Base-by-base conservation (phyloP, 1,140 invertebrate genomes). In the Anoplophora glabripennis region DNA sequence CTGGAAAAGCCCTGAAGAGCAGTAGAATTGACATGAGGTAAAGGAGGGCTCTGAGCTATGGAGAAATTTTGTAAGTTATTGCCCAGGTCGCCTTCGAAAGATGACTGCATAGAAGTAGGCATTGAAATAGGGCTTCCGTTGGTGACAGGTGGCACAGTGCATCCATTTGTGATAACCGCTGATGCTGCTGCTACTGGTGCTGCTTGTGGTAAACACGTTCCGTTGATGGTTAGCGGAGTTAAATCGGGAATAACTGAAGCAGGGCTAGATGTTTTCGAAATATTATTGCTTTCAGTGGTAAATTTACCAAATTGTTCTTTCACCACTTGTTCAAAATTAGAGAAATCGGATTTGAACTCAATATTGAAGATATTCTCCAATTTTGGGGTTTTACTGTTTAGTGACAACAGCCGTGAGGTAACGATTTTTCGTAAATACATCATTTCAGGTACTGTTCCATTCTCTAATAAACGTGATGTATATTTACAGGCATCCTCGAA, bases 401-500 rank as follows among this genome's bases (percentile, higher is more conserved):
- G 80, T 68, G 87, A 84, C 14, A 86, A 69, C 66, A 94, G 80
- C 70, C 93, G 91, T 17, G 83, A 80, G 12, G 81, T 80, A 8
- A 94, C 89, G 4, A 87, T 79, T 68, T 88, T 86, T 71, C 89
- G 90, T 65, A 94, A 77, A 66, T 90, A 83, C 11, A 93, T 81
- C 60, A 94, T 86, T 76, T 95, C 92, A 1, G 88, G 81, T 28
- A 86, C 85, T 75, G 92, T 92, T 5, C 90, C 92, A 70, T 90
- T 85, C 47, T 91, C 86, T 37, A 93, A 73, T 9, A 94, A 79
- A 66, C 88, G 82, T 3, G 85, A 82, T 0, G 90, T 87, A 70
- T 94, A 95, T 65, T 89, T 87, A 65, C 87, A 89, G 12, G 90
- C 92, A 73, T 91, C 87, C 70, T 93, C 89, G 57, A 95, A 65